These are phyloP conservation scores for Drosophila aldrichi DNA, from an alignment of 2,888 invertebrate genomes.

Conservation along the genomic window DNA sequence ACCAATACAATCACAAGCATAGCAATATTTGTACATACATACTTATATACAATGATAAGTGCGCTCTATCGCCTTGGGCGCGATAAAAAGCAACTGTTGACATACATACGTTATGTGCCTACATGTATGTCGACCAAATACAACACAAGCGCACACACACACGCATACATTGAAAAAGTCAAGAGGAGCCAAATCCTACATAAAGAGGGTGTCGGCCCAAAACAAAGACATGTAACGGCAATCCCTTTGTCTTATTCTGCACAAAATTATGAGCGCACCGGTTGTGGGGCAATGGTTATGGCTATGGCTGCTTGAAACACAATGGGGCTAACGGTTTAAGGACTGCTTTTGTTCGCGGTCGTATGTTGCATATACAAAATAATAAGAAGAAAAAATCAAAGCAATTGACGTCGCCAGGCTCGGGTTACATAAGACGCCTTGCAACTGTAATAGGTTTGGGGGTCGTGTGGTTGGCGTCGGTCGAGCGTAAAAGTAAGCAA, in stretches of 20 bases:
- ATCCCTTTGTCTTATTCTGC: slow-evolving; percentile 27
- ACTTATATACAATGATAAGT: slow-evolving; percentile 44
- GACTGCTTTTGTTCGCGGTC: slow-evolving; percentile 55
- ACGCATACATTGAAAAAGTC: slow-evolving; percentile 48
- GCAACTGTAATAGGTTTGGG: slow-evolving; percentile 29
- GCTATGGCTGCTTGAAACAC: slow-evolving; percentile 26
- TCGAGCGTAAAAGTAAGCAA: slow-evolving; percentile 53
- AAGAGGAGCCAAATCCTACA: slow-evolving; percentile 69
- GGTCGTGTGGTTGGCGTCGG: slow-evolving; percentile 32
- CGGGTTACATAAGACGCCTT: slow-evolving; percentile 75
- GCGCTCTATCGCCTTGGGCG: slow-evolving; percentile 63
- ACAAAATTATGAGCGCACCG: slow-evolving; percentile 49
- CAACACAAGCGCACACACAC: background rate
- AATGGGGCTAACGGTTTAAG: slow-evolving; percentile 58
- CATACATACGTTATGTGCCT: slow-evolving; percentile 33
- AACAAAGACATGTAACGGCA: slow-evolving; percentile 62
- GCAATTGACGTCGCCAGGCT: slow-evolving; percentile 70
- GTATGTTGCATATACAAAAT: slow-evolving; percentile 51
- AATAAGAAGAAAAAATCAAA: slow-evolving; percentile 23
- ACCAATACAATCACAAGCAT: slow-evolving; percentile 7
- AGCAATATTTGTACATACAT: background rate
- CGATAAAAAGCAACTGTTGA: slow-evolving; percentile 66
- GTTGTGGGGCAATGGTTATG: slow-evolving; percentile 51
- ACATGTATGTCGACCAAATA: slow-evolving; percentile 8
- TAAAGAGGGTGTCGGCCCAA: slow-evolving; percentile 42